phyloP scores from a whole-genome alignment of 1,140 invertebrate species.

The Drosophila parvula region DNA sequence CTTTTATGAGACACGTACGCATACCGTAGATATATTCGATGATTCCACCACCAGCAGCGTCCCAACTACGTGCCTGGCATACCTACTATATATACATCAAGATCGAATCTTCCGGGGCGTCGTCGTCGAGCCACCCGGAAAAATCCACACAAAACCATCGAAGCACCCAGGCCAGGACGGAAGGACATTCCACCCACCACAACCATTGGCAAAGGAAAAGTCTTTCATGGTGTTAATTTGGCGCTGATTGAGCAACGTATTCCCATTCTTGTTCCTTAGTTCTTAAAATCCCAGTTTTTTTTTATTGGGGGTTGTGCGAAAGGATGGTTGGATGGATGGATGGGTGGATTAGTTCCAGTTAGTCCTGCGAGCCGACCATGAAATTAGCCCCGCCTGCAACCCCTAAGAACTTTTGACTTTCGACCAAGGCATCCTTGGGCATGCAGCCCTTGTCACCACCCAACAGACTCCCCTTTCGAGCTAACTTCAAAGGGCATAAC shows the following conservation, averaged over 20 bases:
- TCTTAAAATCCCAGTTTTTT: neutral
- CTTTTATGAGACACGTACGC: conserved; percentile 66
- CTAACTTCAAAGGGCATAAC: conserved; percentile 38
- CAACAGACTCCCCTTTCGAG: neutral
- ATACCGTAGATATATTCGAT: conserved; percentile 47
- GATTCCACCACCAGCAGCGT: conserved; percentile 67
- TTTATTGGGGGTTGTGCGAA: conserved; percentile 25
- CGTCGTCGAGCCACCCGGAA: conserved; percentile 6
- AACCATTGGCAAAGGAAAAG: conserved; percentile 26
- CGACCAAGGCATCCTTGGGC: conserved; percentile 18
- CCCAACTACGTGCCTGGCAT: conserved; percentile 64
- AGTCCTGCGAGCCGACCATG: conserved; percentile 40
- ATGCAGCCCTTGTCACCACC: neutral
- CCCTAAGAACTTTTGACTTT: conserved; percentile 50
- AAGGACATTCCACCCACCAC: conserved; percentile 12
- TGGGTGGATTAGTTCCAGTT: conserved; percentile 51
- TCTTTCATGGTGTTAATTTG: conserved; percentile 77
- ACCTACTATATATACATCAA: conserved; percentile 50
- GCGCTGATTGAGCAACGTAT: conserved; percentile 72
- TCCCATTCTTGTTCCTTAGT: conserved; percentile 27
- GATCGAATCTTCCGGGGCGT: conserved; percentile 35
- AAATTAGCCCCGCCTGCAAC: conserved; percentile 42
- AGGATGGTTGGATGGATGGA: conserved; percentile 21
- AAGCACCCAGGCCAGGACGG: conserved; percentile 3
- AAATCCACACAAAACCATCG: conserved; percentile 13